Conservation (phyloP, 2,797 vertebrate genomes). For the Sebastes reedi region DNA sequence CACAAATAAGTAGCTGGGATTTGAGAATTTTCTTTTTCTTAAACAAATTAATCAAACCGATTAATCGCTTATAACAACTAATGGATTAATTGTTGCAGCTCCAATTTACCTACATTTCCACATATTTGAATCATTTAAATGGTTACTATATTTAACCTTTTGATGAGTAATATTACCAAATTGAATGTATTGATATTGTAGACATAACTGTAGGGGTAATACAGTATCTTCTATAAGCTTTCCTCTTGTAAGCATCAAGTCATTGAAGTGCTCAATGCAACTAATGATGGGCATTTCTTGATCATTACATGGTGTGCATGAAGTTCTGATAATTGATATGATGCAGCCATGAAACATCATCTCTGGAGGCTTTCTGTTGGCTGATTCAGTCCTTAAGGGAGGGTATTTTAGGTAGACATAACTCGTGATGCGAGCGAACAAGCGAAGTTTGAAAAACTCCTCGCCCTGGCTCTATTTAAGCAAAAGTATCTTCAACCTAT, state of each 20-base stretch:
- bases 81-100: too few relatives aligned
- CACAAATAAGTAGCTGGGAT: too few relatives aligned
- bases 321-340: background rate
- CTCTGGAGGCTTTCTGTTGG: background rate
- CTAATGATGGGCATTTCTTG: rapidly evolving
- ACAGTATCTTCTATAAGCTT: background rate
- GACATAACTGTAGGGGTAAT: background rate
- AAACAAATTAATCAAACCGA: too few relatives aligned
- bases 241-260: background rate
- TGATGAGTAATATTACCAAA: background rate
- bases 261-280: background rate
- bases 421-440: too few relatives aligned
- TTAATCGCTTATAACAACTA: too few relatives aligned
- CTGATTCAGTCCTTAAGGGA: background rate
- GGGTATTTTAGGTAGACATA: background rate
- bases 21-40: too few relatives aligned
- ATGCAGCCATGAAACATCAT: background rate
- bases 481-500: too few relatives aligned
- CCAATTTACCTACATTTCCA: rapidly evolving
- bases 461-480: too few relatives aligned
- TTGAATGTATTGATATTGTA: rapidly evolving
- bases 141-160: background rate
- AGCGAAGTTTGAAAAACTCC: too few relatives aligned
- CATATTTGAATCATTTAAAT: too few relatives aligned
- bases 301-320: background rate